Evolutionary conservation across 2,797 vertebrate species (phyloP).

Genomic region (Linurgus olivaceus): DNA sequence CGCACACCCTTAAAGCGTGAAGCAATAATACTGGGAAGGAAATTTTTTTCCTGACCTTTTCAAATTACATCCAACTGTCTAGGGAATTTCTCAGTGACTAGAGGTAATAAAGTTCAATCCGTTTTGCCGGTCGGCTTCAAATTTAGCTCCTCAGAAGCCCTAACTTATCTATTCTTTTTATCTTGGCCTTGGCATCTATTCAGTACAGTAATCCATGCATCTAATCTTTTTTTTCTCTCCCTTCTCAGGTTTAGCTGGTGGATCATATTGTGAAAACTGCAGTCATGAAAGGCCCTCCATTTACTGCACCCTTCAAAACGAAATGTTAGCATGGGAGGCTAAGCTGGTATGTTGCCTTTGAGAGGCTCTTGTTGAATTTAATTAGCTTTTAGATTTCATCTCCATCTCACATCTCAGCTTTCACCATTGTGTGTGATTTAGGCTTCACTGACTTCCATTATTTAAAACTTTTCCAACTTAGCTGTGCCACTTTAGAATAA

Average conservation of each 20-base stretch:
- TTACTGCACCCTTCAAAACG: conserved; percentile 67
- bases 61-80: conserved; percentile 82
- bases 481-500: conserved; percentile 26
- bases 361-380: conserved; percentile 74
- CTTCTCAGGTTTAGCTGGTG: conserved; percentile 71
- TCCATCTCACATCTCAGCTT: conserved; percentile 62
- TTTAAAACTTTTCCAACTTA: conserved; percentile 67
- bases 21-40: conserved; percentile 74
- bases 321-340: conserved; percentile 72
- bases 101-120: conserved; percentile 83
- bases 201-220: conserved; percentile 74
- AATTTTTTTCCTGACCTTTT: conserved; percentile 80
- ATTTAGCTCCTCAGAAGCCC: conserved; percentile 75
- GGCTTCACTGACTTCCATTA: conserved; percentile 70
- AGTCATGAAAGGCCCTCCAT: conserved; percentile 68
- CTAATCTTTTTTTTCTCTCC: conserved; percentile 60
- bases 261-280: conserved; percentile 73
- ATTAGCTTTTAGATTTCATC: conserved; percentile 78
- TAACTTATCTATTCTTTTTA: conserved; percentile 79
- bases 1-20: conserved; percentile 74
- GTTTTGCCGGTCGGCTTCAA: conserved; percentile 78
- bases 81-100: conserved; percentile 81
- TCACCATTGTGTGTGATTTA: conserved; percentile 68
- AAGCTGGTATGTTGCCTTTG: conserved; percentile 70
- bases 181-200: conserved; percentile 74